These are phyloP conservation scores for Ctenochaetus hawaiiensis DNA, from an alignment of 2,797 vertebrate species.

Conservation along the genomic window DNA sequence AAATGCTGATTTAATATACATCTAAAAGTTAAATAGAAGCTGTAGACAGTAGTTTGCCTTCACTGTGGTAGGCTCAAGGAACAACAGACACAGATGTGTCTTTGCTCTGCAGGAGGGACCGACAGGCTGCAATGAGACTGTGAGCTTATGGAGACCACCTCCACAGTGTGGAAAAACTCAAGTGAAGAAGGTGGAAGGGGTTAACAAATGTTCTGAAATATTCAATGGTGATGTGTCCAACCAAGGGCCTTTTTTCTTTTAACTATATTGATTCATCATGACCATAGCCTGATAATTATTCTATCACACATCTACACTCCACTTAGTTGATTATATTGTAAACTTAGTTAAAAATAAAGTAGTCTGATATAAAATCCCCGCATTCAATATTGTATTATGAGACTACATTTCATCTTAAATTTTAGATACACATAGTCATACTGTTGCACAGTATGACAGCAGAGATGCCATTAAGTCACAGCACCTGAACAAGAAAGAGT, in stretches of 20 bases:
- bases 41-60: not conserved
- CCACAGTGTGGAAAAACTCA: not conserved
- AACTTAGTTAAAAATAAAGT: no score
- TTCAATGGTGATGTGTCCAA: not conserved
- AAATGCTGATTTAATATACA: no score
- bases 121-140: slow-evolving; percentile 38
- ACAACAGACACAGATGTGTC: slow-evolving; percentile 2
- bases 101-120: slow-evolving; percentile 8
- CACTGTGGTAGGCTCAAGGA: not conserved
- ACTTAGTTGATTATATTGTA: no score
- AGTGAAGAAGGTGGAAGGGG: not conserved
- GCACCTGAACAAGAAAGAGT: not conserved
- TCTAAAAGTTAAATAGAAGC: not conserved
- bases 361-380: no score
- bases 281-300: slow-evolving; percentile 9
- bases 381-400: no score
- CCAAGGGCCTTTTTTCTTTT: slow-evolving; percentile 1
- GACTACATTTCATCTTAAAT: no score
- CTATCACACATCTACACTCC: no score
- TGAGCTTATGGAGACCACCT: slow-evolving; percentile 7
- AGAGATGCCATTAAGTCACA: not conserved
- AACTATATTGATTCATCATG: slow-evolving; percentile 7
- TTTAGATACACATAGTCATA: no score
- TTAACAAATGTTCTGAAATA: slow-evolving; percentile 17
- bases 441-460: not conserved